phyloP scores from a whole-genome alignment of 2,113 vertebrate species.

The Gasterosteus nipponicus region DNA sequence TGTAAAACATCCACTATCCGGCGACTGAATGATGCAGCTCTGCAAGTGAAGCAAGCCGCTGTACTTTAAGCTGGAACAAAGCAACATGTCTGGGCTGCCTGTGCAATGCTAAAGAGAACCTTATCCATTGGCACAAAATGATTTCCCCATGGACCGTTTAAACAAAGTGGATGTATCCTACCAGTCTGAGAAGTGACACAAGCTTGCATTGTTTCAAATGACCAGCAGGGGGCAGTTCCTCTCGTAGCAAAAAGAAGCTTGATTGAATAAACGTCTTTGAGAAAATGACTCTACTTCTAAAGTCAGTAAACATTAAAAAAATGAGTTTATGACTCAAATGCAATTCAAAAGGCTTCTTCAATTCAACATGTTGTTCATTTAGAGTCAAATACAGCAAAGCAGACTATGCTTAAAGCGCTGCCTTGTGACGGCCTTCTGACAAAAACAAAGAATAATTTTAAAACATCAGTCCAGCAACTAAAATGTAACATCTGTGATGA shows the following conservation, averaged over 20 bases:
- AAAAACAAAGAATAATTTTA: neutral
- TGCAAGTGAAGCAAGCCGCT: neutral
- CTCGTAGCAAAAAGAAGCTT: neutral
- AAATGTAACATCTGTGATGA: too few species aligned
- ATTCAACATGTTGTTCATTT: neutral
- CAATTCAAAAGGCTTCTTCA: neutral
- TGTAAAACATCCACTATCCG: neutral
- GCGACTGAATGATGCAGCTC: neutral
- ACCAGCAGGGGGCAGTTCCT: neutral
- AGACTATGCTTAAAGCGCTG: neutral
- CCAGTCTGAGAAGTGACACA: neutral
- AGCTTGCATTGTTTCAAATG: neutral
- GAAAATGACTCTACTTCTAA: neutral
- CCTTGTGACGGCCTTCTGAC: neutral
- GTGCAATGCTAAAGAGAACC: neutral
- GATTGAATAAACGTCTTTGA: neutral
- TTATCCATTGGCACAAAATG: slow-evolving; percentile 1
- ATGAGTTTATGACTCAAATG: neutral
- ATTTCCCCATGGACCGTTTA: neutral
- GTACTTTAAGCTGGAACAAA: neutral
- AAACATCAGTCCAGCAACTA: neutral
- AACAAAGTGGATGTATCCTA: neutral
- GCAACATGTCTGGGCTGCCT: neutral
- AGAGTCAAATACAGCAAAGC: neutral
- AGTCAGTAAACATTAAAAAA: neutral